Evolutionary conservation across 1,140 invertebrate genomes (phyloP).

Genomic region (Tenebrio molitor): DNA sequence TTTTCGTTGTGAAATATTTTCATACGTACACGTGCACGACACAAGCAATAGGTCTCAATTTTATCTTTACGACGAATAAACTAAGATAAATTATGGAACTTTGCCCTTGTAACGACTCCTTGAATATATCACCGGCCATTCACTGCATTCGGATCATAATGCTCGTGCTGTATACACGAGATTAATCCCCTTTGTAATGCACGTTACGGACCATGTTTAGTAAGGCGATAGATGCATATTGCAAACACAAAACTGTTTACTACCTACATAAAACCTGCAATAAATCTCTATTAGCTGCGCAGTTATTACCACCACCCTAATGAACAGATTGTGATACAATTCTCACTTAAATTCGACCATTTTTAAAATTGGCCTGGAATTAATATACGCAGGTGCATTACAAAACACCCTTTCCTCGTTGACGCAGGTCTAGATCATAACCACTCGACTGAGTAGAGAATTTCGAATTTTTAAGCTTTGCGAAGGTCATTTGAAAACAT

Average conservation of each 20-base stretch:
- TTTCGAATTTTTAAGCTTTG: no score
- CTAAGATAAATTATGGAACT: conserved; percentile 26
- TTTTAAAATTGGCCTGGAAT: no score
- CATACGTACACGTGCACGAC: conserved; percentile 19
- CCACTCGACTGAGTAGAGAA: no score
- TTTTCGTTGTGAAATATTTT: conserved; percentile 23
- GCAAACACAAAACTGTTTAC: conserved; percentile 6
- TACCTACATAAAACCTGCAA: background rate
- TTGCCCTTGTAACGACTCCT: conserved; percentile 9
- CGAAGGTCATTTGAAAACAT: no score
- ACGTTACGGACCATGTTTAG: background rate
- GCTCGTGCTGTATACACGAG: conserved; percentile 1
- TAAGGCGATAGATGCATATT: conserved; percentile 3
- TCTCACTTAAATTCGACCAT: background rate
- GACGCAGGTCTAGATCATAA: no score
- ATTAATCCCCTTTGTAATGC: background rate
- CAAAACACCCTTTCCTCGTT: no score
- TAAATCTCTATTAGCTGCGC: conserved; percentile 2
- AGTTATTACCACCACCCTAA: background rate
- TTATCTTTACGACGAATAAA: conserved; percentile 32
- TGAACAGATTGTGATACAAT: background rate
- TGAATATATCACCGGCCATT: no score
- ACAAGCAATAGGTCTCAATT: conserved; percentile 25
- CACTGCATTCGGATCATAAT: background rate
- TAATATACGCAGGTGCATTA: no score